Percentiles rank a stretch among this genome's conserved stretches.
Conservation (phyloP, 2,113 vertebrate genomes). For the Hyaena hyaena region DNA sequence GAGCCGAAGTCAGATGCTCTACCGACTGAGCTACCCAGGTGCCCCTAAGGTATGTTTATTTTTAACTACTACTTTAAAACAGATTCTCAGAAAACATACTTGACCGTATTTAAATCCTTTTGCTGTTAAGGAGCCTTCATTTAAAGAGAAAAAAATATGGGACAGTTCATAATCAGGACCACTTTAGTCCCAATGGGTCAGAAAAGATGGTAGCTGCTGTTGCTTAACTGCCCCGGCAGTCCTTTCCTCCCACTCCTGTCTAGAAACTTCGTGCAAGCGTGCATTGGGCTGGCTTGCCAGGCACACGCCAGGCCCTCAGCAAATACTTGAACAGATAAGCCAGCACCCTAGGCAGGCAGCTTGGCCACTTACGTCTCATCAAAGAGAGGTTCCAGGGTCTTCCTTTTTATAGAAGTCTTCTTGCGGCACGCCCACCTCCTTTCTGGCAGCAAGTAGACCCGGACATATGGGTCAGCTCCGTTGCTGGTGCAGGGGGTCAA, state of each 20-base stretch:
- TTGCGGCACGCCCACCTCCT: conserved; percentile 93
- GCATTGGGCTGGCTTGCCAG: background rate
- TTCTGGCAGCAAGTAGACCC: conserved; percentile 95
- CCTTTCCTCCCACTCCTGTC: background rate
- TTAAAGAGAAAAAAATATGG: background rate
- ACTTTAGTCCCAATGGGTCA: background rate
- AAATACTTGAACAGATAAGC: background rate
- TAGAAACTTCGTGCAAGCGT: background rate
- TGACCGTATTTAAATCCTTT: conserved; percentile 5
- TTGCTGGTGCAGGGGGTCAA: conserved; percentile 89
- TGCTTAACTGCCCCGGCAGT: background rate
- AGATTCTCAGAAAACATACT: background rate
- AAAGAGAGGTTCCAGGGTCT: conserved; percentile 91
- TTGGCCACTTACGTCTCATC: conserved; percentile 91
- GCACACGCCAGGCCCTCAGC: background rate
- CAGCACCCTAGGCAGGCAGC: background rate
- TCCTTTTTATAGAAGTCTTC: conserved; percentile 93
- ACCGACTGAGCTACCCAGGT: too few species aligned
- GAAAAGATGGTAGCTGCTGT: background rate
- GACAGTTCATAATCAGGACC: background rate
- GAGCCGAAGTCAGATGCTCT: too few species aligned
- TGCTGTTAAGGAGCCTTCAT: background rate
- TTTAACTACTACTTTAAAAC: conserved; percentile 7
- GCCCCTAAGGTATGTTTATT: background rate
- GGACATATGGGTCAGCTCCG: conserved; percentile 95